Conservation (phyloP, 1,140 invertebrate species). For the Drosophila nannoptera region DNA sequence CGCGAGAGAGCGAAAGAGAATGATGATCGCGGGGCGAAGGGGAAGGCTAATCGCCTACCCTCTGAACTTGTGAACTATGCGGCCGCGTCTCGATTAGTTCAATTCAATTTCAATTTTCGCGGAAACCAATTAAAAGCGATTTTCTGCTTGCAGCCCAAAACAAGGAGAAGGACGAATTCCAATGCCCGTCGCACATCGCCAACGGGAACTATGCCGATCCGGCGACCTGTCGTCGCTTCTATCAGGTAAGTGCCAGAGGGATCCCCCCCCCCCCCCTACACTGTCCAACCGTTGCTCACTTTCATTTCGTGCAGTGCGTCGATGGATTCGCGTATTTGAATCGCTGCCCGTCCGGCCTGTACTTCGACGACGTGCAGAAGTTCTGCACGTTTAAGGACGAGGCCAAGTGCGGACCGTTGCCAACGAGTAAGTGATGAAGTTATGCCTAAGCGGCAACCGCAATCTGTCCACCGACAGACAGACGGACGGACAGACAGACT, state of each 20-base stretch:
- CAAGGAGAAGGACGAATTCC: slow-evolving; percentile 84
- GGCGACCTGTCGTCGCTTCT: slow-evolving; percentile 91
- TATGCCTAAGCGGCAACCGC: slow-evolving; percentile 22
- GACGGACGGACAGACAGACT: slow-evolving; percentile 11
- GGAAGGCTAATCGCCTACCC: too few relatives aligned
- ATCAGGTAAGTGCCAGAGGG: slow-evolving; percentile 83
- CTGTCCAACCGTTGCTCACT: not conserved
- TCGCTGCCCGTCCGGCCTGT: slow-evolving; percentile 91
- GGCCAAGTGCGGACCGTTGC: slow-evolving; percentile 92
- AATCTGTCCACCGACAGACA: not conserved
- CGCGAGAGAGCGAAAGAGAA: too few relatives aligned
- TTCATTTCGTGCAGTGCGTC: slow-evolving; percentile 84
- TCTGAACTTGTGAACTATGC: too few relatives aligned
- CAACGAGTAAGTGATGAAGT: slow-evolving; percentile 86
- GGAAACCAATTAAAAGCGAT: not conserved
- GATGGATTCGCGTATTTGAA: slow-evolving; percentile 92
- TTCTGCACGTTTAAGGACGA: slow-evolving; percentile 94
- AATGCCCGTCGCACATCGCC: slow-evolving; percentile 86
- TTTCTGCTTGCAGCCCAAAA: slow-evolving; percentile 65
- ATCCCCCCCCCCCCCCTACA: not conserved
- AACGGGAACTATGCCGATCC: slow-evolving; percentile 96
- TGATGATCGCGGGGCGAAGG: too few relatives aligned
- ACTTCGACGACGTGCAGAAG: slow-evolving; percentile 94
- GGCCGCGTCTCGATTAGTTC: too few relatives aligned
- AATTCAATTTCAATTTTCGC: too few relatives aligned